These are phyloP conservation scores for Exocentrus adspersus DNA, from an alignment of 2,888 invertebrate species.

Conservation along the genomic window DNA sequence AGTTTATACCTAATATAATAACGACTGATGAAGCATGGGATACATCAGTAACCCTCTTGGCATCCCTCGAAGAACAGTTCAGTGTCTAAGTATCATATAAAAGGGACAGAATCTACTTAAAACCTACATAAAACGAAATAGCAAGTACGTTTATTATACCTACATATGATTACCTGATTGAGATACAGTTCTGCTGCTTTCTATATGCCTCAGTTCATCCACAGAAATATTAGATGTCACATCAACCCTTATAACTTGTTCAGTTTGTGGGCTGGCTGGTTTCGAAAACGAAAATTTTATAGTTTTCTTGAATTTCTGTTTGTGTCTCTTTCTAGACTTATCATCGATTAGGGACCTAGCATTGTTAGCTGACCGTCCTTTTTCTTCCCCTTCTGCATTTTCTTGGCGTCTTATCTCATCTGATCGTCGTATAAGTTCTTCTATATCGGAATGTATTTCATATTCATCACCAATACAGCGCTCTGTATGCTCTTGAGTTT, in stretches of 20 bases:
- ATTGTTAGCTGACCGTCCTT: slow-evolving; percentile 21
- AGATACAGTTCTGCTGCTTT: slow-evolving; percentile 15
- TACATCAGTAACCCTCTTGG: no score
- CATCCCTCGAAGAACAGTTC: no score
- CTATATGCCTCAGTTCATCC: slow-evolving; percentile 42
- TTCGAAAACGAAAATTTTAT: slow-evolving; percentile 58
- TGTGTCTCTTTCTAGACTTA: slow-evolving; percentile 33
- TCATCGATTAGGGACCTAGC: slow-evolving; percentile 29
- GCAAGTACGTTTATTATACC: no score
- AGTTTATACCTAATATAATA: no score
- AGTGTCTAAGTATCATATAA: no score
- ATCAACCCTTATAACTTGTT: slow-evolving; percentile 61
- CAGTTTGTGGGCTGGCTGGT: slow-evolving; percentile 60
- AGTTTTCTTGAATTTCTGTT: slow-evolving; percentile 50
- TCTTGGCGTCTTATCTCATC: slow-evolving; percentile 25
- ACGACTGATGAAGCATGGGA: no score
- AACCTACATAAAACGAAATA: not conserved
- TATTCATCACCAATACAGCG: slow-evolving; percentile 41
- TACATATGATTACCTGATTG: slow-evolving; percentile 8
- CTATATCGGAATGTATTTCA: slow-evolving; percentile 57
- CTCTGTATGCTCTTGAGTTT: slow-evolving; percentile 22
- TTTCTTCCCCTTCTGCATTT: slow-evolving; percentile 26
- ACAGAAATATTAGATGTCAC: slow-evolving; percentile 58
- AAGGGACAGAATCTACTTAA: no score
- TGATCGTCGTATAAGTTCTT: slow-evolving; percentile 48